Evolutionary conservation across 1,140 invertebrate species (phyloP), one percentile per base, ranked within the genome.

Genomic region (Lasioglossum baleicum): DNA sequence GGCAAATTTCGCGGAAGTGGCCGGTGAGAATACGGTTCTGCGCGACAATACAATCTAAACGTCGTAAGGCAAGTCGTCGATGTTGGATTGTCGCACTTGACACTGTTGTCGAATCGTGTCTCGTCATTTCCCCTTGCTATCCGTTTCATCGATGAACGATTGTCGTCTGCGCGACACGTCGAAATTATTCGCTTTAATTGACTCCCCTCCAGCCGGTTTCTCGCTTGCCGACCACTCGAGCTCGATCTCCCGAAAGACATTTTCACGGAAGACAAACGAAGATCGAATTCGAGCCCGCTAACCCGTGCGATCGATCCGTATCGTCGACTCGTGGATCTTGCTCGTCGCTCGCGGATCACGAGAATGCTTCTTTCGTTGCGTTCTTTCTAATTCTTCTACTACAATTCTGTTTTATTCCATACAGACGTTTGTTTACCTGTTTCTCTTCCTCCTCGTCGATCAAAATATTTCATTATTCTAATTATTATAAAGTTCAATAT

Each of bases 21-120:
- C 10, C 42, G 42, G 10, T 44, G 8, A 44, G 42, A 44, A 20
- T 20, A 35, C 35, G 26, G 56, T 35, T 77, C 51, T 26, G 7
- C 11, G 40, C 51, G 42, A 69, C 26, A 69, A 31, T 2, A 61
- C 40, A 53, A 44, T 44, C 4, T 20, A n/a, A 22, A n/a, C 3
- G 60, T 58, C 13, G 51, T 53, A 61, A 77, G 60, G 53, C 67
- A 71, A 77, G 17, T 65, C 0, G 48, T 77, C 51, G 60, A 66
- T 71, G 35, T 64, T 60, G 17, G 61, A 81, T 81, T 81, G 42
- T 81, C 51, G 61, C n/a, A 8, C 20, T 63, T 44, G 10, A 63
- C 17, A 20, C 8, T 65, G 1, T 8, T 60, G 7, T 1, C 0
- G 22, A 53, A 53, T 5, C 17, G 15, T 53, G 13, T 17, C 17